Evolutionary conservation across 1,140 invertebrate genomes (phyloP).

Genomic region (Meloidogyne hapla): DNA sequence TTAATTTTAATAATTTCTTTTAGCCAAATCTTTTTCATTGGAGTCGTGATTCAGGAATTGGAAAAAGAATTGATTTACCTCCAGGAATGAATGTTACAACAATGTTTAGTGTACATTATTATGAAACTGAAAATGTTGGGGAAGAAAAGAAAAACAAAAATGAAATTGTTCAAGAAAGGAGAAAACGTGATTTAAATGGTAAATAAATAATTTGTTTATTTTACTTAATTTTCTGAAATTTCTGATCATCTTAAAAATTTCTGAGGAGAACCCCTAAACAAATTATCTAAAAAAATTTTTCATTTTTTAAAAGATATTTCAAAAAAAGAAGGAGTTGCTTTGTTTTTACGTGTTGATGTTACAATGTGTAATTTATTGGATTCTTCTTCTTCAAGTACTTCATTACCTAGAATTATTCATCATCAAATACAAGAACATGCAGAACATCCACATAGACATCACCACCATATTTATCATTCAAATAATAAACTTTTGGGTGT

Average conservation of each 20-base stretch:
- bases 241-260: no score
- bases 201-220: not conserved
- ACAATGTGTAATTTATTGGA: slow-evolving; percentile 28
- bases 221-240: no score
- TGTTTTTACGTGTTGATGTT: slow-evolving; percentile 25
- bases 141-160: not conserved
- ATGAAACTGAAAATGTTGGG: not conserved
- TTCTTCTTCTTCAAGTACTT: not conserved
- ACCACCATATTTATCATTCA: not conserved
- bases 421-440: not conserved
- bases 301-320: slow-evolving; percentile 11
- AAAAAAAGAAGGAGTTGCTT: slow-evolving; percentile 17
- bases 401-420: not conserved
- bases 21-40: slow-evolving; percentile 23
- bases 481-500: slow-evolving; percentile 5
- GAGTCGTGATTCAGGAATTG: slow-evolving; percentile 9
- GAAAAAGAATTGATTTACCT: slow-evolving; percentile 20
- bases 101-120: slow-evolving; percentile 26
- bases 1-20: not conserved
- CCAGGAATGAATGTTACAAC: slow-evolving; percentile 18
- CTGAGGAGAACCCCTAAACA: no score
- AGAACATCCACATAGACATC: not conserved
- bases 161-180: slow-evolving; percentile 13
- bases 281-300: no score
- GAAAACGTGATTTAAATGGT: not conserved